phyloP scores from a whole-genome alignment of 1,140 invertebrate species.

The Panulirus ornatus region DNA sequence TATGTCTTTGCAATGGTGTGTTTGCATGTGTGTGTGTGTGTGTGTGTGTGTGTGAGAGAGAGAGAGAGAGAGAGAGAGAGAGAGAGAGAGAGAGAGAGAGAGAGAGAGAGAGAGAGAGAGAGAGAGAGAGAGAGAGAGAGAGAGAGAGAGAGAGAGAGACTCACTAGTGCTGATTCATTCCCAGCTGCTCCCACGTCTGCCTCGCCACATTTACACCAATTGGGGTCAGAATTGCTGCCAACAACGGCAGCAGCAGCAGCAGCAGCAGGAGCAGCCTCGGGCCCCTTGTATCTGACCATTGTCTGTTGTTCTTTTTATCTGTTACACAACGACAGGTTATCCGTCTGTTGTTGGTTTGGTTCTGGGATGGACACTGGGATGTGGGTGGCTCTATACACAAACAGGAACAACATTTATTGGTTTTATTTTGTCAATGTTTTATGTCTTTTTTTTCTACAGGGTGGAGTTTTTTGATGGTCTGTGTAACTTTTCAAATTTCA shows the following conservation, averaged over 20 bases:
- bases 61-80: constrained; percentile 1
- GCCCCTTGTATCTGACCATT: not conserved
- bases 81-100: not conserved
- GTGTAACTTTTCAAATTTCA: too few species aligned
- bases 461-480: too few species aligned
- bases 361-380: too few species aligned
- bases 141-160: not conserved
- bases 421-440: too few species aligned
- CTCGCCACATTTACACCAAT: constrained; percentile 56
- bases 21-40: not conserved
- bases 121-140: not conserved
- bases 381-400: too few species aligned
- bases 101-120: not conserved
- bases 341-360: too few species aligned
- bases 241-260: too few species aligned
- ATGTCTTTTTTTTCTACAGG: too few species aligned
- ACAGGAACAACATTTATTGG: too few species aligned
- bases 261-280: too few species aligned
- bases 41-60: constrained; percentile 4
- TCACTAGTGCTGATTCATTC: constrained; percentile 39
- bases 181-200: constrained; percentile 34
- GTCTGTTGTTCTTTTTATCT: constrained; percentile 24
- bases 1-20: not conserved
- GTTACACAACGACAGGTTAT: too few species aligned
- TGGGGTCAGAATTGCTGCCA: constrained; percentile 35